Evolutionary conservation across 2,888 invertebrate species (phyloP), one percentile per base, ranked within the genome.

Genomic region (Epirrita christyi): DNA sequence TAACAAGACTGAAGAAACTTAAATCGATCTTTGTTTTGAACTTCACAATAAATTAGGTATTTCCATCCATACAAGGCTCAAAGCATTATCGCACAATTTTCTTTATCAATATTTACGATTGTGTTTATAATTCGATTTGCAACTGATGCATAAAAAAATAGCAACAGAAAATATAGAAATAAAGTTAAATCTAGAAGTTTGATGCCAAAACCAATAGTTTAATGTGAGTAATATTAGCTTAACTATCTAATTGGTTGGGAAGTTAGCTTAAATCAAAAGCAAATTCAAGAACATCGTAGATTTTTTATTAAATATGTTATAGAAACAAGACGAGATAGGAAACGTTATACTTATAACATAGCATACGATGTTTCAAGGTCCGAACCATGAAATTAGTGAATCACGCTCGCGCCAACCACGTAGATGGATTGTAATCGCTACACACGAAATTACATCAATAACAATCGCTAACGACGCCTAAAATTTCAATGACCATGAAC

Each of bases 401-500:
- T 70, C 67, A 68, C 61, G 62, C 62, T 55, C 63, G 55, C 66
- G 61, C 52, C 66, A 66, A 66, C 64, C 59, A 56, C 57, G 55
- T 61, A 65, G 67, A 71, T 70, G 67, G 68, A 6, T 2, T 14
- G 61, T 68, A 70, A 71, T 68, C 62, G 66, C 57, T 62, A 63
- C 61, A 68, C 65, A 58, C 63, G 59, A 67, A 71, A 71, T 66
- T 63, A 63, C 64, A 56, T 56, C 60, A 64, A 64, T 60, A 59
- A 67, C 70, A 70, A 71, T 64, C 59, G 64, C 64, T 68, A 69
- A 67, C 70, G 64, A 71, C 67, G 60, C 58, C 69, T 64, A 68
- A 80, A 75, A 75, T 72, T 73, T 72, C 68, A 75, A 73, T 78
- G 85, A 70, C 86, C 88, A 63, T 86, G 85, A 88, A 83, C 81